Evolutionary conservation across 2,797 vertebrate genomes (phyloP).

Genomic region (Cetoscarus ocellatus): DNA sequence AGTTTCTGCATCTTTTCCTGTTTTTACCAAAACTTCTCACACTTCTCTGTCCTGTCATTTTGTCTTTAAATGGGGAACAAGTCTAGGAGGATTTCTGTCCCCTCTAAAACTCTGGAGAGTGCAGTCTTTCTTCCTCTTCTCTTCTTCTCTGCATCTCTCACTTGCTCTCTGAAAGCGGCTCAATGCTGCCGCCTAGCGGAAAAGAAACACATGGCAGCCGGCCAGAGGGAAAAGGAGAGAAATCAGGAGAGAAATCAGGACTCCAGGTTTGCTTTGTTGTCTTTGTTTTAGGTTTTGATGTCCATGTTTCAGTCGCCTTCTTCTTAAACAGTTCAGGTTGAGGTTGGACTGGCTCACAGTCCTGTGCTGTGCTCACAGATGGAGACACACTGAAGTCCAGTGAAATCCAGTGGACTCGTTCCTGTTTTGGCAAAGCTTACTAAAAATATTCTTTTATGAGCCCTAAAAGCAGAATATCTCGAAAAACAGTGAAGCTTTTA

Average conservation of each 20-base stretch:
- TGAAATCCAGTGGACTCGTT: too few relatives aligned
- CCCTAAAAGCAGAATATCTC: too few relatives aligned
- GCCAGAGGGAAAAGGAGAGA: not conserved
- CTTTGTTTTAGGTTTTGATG: not conserved
- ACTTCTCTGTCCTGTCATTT: not conserved
- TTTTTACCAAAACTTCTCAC: not conserved
- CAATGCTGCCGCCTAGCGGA: conserved; percentile 78
- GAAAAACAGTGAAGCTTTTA: too few relatives aligned
- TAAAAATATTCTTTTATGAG: too few relatives aligned
- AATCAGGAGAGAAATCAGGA: not conserved
- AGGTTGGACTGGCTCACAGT: too few relatives aligned
- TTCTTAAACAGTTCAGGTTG: not conserved
- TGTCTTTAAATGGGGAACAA: not conserved
- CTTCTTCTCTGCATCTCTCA: not conserved
- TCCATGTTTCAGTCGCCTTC: too few relatives aligned
- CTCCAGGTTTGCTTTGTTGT: not conserved
- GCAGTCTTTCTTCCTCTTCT: conserved; percentile 1
- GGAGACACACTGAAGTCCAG: not conserved
- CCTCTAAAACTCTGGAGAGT: not conserved
- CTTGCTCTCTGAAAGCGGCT: conserved; percentile 37
- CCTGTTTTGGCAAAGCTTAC: too few relatives aligned
- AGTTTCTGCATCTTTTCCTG: not conserved
- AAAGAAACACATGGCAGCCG: conserved; percentile 29
- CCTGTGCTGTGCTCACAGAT: not conserved
- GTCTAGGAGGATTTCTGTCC: too few relatives aligned